Conservation (phyloP, 2,113 vertebrate genomes). For the Scopus umbretta region DNA sequence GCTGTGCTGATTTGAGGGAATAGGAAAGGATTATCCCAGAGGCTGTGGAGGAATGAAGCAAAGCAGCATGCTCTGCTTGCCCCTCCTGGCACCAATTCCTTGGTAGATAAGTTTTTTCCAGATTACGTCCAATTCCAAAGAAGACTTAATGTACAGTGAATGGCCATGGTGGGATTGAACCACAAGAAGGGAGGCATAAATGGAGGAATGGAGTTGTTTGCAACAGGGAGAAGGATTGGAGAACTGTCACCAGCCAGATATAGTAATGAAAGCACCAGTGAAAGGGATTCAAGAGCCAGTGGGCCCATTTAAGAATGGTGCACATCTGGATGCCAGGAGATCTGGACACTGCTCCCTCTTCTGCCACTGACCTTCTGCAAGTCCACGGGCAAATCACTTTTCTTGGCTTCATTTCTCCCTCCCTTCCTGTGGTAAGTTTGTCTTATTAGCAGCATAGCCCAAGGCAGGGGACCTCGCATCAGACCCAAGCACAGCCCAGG, state of each 20-base stretch:
- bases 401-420: background rate
- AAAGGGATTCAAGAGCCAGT: background rate
- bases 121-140: background rate
- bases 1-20: accelerated
- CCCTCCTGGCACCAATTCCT: background rate
- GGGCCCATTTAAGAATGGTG: accelerated
- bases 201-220: background rate
- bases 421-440: background rate
- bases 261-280: background rate
- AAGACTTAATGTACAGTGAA: background rate
- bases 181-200: background rate
- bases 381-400: background rate
- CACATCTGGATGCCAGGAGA: background rate
- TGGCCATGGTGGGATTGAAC: accelerated
- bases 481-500: background rate
- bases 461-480: background rate
- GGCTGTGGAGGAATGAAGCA: background rate
- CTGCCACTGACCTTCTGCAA: background rate
- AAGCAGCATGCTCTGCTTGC: background rate
- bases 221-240: background rate
- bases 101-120: background rate
- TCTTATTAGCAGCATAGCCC: accelerated
- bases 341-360: background rate
- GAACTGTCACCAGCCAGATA: background rate
- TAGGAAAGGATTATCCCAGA: background rate